Base-by-base conservation (phyloP, 2,888 invertebrate genomes). In the Lasius fuliginosus region DNA sequence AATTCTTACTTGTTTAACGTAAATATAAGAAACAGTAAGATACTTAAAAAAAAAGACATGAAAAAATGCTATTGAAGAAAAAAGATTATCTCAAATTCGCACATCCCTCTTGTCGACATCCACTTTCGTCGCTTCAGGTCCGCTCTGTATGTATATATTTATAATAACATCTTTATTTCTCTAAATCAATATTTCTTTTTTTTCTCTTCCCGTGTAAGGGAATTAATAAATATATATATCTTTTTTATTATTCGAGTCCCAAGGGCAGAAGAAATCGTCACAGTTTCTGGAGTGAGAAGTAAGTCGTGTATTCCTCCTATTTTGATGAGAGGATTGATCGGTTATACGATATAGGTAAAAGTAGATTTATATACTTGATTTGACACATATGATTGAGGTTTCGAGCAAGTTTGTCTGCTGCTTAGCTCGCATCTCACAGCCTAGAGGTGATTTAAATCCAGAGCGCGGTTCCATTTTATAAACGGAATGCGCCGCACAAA, bases 361-460 rank as follows among this genome's bases (percentile, higher is more conserved):
- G 90, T 92, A 92, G 91, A 92, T 85, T 79, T 92, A 76, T 92
- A 76, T 92, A 92, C 89, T 93, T 94, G 92, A 94, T 94, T 94
- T 94, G 94, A 94, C 94, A 94, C 94, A 94, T 93, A 93, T 93
- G 93, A 94, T 94, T 94, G 94, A 94, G 94, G 94, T 94, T 91
- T 94, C 93, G 94, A 94, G 94, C 93, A 93, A 94, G 91, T 93
- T 91, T 90, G 90, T 91, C 92, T 90, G 93, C 92, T 93, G 93
- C 93, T 93, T 93, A 93, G 93, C 94, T 94, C 93, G 93, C 93
- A 92, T 94, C 94, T 94, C 94, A 94, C 94, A 94, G 94, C 94
- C 94, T 94, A 94, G 92, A 93, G 91, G 93, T 94, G 92, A 94
- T 94, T 93, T 91, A 88, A 92, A 90, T 88, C 86, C 87, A 87